Evolutionary conservation across 2,113 vertebrate species (phyloP).

Genomic region (Clarias macrocephalus): DNA sequence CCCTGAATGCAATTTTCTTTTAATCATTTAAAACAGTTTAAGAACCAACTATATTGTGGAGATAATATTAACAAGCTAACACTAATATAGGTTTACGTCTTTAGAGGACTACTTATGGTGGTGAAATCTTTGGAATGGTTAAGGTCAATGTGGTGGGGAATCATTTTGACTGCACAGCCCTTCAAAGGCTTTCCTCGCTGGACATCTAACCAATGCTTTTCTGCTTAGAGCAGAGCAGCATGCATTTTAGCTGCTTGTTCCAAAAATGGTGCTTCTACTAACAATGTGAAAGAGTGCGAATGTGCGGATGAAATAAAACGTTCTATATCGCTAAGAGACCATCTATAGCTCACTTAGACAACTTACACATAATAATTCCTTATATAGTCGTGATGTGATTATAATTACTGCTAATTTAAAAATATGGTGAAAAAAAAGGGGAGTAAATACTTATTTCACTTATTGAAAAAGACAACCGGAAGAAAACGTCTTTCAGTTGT

Average conservation of each 20-base stretch:
- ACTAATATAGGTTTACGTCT: conserved; percentile 39
- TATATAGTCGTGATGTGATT: neutral
- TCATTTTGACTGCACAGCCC: conserved; percentile 44
- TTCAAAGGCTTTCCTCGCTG: conserved; percentile 14
- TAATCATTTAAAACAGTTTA: conserved; percentile 21
- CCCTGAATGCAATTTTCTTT: conserved; percentile 46
- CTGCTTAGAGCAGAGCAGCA: neutral
- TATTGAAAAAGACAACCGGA: neutral
- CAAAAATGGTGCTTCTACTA: neutral
- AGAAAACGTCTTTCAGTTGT: neutral
- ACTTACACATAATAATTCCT: conserved; percentile 7
- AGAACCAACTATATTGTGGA: conserved; percentile 9
- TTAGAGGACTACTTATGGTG: conserved; percentile 41
- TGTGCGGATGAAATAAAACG: conserved; percentile 7
- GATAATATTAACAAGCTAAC: neutral
- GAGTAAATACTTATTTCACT: neutral
- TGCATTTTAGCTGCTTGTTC: conserved; percentile 3
- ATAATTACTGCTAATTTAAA: neutral
- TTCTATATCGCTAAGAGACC: neutral
- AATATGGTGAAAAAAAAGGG: neutral
- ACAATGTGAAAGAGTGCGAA: neutral
- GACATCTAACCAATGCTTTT: neutral
- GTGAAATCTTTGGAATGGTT: conserved; percentile 42
- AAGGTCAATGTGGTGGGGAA: conserved; percentile 50
- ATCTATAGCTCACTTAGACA: neutral